phyloP scores from a whole-genome alignment of 1,140 invertebrate species.

The Centruroides sculpturatus region DNA sequence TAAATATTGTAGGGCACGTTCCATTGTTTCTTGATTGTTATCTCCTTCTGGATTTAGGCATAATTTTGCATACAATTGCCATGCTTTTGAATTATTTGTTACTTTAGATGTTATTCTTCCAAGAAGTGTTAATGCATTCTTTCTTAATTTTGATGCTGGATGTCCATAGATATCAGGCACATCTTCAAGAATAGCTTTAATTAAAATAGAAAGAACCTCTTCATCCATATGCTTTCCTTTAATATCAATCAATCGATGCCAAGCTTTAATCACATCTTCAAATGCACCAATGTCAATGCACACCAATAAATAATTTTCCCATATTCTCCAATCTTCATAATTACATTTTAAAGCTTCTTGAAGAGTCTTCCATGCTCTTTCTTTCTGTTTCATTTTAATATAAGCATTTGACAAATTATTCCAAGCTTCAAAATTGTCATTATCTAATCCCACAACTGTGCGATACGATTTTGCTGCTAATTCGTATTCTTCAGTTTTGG shows the following conservation, averaged over 20 bases:
- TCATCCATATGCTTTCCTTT: slow-evolving; percentile 62
- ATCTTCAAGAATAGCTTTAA: slow-evolving; percentile 50
- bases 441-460: slow-evolving; percentile 69
- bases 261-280: slow-evolving; percentile 56
- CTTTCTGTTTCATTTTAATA: slow-evolving; percentile 70
- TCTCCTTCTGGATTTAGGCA: slow-evolving; percentile 9
- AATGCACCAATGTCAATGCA: slow-evolving; percentile 48
- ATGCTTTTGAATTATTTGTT: slow-evolving; percentile 50
- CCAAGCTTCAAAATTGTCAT: slow-evolving; percentile 87
- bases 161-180: slow-evolving; percentile 40
- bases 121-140: slow-evolving; percentile 56
- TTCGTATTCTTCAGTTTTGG: slow-evolving; percentile 65
- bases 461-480: slow-evolving; percentile 68
- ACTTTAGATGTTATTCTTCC: slow-evolving; percentile 54
- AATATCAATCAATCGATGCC: slow-evolving; percentile 66
- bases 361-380: slow-evolving; percentile 61
- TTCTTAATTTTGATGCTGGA: slow-evolving; percentile 32
- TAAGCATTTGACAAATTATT: slow-evolving; percentile 92
- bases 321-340: slow-evolving; percentile 90
- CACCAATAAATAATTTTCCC: slow-evolving; percentile 85
- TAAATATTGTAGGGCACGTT: slow-evolving; percentile 39
- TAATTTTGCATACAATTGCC: slow-evolving; percentile 61
- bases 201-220: slow-evolving; percentile 57
- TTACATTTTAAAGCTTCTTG: slow-evolving; percentile 84
- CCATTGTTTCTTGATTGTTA: slow-evolving; percentile 23